phyloP scores from a whole-genome alignment of 2,113 vertebrate species.

The Phrynocephalus versicolor region DNA sequence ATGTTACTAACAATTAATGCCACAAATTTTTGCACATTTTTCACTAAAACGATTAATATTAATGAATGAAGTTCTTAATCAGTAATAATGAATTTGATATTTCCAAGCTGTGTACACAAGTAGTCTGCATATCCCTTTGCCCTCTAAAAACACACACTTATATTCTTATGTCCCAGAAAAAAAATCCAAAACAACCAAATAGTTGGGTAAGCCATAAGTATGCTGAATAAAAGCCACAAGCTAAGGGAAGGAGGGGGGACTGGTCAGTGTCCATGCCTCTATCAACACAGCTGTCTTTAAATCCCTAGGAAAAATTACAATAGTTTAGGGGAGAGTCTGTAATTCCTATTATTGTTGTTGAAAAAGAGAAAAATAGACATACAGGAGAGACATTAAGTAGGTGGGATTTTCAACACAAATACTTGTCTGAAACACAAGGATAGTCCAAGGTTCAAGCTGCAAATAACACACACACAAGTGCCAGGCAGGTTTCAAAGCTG shows the following conservation, averaged over 20 bases:
- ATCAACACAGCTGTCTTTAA: not conserved
- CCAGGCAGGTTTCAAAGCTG: not conserved
- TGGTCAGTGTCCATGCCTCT: not conserved
- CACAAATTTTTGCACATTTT: no score
- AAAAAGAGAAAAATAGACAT: not conserved
- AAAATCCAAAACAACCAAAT: not conserved
- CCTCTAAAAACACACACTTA: not conserved
- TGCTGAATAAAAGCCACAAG: not conserved
- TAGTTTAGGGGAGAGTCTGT: not conserved
- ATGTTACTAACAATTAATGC: no score
- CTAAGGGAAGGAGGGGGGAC: no score
- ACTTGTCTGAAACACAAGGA: not conserved
- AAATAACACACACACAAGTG: not conserved
- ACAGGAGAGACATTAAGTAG: not conserved
- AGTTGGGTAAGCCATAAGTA: not conserved
- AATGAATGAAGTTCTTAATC: no score
- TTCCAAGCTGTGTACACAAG: no score
- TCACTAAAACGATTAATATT: no score
- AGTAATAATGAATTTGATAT: no score
- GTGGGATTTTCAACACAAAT: not conserved
- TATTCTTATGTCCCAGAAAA: not conserved
- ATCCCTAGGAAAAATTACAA: not conserved
- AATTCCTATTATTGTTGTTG: not conserved
- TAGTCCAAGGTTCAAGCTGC: not conserved
- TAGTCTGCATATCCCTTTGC: not conserved